Evolutionary conservation across 37 sponge, comb jelly and placozoan genomes (phyloP), one percentile per base, ranked within the genome.

Genomic region (Ephydatia muelleri): DNA sequence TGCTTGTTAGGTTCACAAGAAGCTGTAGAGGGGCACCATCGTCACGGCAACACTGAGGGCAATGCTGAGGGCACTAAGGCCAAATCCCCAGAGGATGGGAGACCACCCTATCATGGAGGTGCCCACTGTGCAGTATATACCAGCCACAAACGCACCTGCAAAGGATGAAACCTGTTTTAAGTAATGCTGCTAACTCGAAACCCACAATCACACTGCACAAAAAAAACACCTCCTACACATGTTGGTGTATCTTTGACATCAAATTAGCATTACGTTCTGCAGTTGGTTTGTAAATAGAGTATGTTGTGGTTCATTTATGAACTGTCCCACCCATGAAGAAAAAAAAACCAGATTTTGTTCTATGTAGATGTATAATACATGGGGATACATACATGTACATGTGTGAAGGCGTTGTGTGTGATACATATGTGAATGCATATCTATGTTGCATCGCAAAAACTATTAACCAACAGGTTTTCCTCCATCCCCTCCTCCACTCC

Each of bases 91-190:
- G 38, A 71, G 83, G 28, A 93, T 72, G 25, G 93, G 83, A 37
- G 49, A 73, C 4, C 49, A 77, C 13, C 80, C 28, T 14, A 77
- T 37, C 90, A 93, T 89, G 22, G 69, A 3, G 75, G 68, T 83
- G 38, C 83, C 87, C 27, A 49, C 36, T 33, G 80, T 82, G 11
- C 36, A 34, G 30, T 86, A 93, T 6, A 93, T 89, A 0, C 80
- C 83, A 25, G 90, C 90, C 33, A 93, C 64, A 49, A 89, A 73
- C n/a, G 83, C 83, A 93, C 89, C 93, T 93, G 72, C 19, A 85
- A 9, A 21, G 68, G 13, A 23, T 38, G 78, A 67, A 26, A 37
- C 29, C 21, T n/a, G n/a, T n/a, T n/a, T 68, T 0, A 67, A 33
- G 26, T 68, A 21, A 30, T 21, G 81, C 22, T 5, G 23, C 12